Evolutionary conservation across 2,113 vertebrate genomes (phyloP).

Genomic region (Tringa solitaria): DNA sequence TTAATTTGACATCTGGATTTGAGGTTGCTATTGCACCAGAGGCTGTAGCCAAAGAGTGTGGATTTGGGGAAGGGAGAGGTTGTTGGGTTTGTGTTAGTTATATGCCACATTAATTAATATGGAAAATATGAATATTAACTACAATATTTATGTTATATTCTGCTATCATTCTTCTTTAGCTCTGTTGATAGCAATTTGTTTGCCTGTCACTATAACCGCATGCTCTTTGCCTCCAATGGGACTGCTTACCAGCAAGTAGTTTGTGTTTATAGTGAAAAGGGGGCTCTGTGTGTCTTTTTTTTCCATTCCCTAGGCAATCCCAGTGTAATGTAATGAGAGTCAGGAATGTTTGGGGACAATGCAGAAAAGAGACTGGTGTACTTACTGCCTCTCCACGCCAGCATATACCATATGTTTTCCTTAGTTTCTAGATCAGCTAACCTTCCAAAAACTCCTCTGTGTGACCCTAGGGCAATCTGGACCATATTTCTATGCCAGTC

Average conservation of each 20-base stretch:
- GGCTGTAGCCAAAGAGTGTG: neutral
- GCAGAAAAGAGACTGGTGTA: neutral
- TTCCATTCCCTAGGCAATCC: neutral
- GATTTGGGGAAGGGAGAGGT: neutral
- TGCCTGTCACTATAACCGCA: neutral
- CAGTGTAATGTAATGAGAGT: neutral
- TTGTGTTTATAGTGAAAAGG: neutral
- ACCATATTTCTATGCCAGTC: neutral
- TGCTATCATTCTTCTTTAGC: neutral
- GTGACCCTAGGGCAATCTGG: neutral
- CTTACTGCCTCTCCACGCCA: neutral
- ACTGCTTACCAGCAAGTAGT: neutral
- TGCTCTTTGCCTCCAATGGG: rapidly evolving
- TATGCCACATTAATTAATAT: neutral
- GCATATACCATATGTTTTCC: neutral
- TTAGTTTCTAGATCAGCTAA: neutral
- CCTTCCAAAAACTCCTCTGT: neutral
- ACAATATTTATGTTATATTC: neutral
- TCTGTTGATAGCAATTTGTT: neutral
- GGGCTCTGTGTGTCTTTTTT: neutral
- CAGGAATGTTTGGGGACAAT: neutral
- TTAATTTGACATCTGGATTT: neutral
- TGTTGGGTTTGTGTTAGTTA: neutral
- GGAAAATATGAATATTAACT: neutral
- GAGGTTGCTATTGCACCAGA: neutral